These are phyloP conservation scores for Zaprionus gabonicus DNA, from an alignment of 1,140 invertebrate species.

Conservation along the genomic window DNA sequence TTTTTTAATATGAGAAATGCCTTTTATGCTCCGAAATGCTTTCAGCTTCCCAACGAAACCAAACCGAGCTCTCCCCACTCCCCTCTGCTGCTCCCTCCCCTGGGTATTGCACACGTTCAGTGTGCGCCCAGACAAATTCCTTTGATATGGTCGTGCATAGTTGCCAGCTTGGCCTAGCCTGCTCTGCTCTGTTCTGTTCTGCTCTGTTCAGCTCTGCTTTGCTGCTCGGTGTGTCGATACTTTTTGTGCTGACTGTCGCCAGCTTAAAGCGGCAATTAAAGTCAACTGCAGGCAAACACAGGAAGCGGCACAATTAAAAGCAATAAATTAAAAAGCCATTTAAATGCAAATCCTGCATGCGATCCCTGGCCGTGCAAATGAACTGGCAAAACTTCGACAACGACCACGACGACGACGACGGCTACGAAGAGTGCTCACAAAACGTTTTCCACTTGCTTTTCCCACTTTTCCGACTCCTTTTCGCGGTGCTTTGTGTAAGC, in stretches of 20 bases:
- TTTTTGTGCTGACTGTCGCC: constrained; percentile 12
- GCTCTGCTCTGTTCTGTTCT: neutral
- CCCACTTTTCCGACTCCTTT: neutral
- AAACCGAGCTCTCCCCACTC: neutral
- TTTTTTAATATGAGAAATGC: constrained; percentile 81
- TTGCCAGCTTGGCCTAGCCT: constrained; percentile 3
- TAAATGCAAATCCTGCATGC: constrained; percentile 61
- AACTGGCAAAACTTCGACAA: constrained; percentile 56
- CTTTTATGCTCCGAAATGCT: constrained; percentile 73
- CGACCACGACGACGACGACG: constrained; percentile 2
- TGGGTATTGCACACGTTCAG: neutral
- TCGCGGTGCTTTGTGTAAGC: constrained; percentile 12
- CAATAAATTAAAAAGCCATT: constrained; percentile 75
- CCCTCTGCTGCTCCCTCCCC: neutral
- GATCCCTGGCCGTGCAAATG: constrained; percentile 17
- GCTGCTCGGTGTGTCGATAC: constrained; percentile 6
- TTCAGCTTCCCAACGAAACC: constrained; percentile 26
- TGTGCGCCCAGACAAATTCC: constrained; percentile 48
- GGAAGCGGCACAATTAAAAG: constrained; percentile 57
- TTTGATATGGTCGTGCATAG: constrained; percentile 51
- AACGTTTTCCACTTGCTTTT: neutral
- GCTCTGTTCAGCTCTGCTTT: no score
- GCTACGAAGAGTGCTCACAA: constrained; percentile 21
- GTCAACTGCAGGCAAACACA: constrained; percentile 1
- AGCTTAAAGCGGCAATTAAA: constrained; percentile 63